Conservation (phyloP, 2,113 vertebrate species). For the Nothocercus julius region DNA sequence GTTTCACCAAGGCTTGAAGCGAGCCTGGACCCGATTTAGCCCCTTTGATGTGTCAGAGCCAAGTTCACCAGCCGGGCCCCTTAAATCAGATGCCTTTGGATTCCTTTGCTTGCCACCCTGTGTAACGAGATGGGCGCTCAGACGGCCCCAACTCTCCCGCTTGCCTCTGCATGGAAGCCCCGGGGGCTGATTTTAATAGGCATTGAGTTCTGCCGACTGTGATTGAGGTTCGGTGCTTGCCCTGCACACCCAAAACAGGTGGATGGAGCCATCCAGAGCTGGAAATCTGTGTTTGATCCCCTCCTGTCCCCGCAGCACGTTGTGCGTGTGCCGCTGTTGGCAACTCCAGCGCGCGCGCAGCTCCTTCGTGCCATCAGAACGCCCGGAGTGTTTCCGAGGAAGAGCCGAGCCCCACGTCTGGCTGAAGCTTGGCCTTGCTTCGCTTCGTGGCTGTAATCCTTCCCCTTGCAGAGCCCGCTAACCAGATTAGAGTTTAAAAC, state of each 20-base stretch:
- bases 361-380: not conserved
- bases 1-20: not conserved
- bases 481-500: slow-evolving; percentile 48
- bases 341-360: fast-evolving
- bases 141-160: not conserved
- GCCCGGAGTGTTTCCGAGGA: not conserved
- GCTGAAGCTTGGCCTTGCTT: not conserved
- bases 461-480: slow-evolving; percentile 21
- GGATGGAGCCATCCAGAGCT: not conserved
- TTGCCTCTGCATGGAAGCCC: not conserved
- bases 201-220: not conserved
- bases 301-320: not conserved
- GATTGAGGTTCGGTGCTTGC: not conserved
- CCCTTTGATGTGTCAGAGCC: not conserved
- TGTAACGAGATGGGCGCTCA: not conserved
- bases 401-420: not conserved
- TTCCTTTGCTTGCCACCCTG: not conserved
- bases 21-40: not conserved
- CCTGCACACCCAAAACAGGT: not conserved
- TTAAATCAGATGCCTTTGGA: not conserved
- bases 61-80: not conserved
- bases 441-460: not conserved
- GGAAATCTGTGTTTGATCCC: not conserved
- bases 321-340: fast-evolving
- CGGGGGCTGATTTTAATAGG: not conserved